phyloP scores from a whole-genome alignment of 2,888 invertebrate species.

The Sesamia inferens region DNA sequence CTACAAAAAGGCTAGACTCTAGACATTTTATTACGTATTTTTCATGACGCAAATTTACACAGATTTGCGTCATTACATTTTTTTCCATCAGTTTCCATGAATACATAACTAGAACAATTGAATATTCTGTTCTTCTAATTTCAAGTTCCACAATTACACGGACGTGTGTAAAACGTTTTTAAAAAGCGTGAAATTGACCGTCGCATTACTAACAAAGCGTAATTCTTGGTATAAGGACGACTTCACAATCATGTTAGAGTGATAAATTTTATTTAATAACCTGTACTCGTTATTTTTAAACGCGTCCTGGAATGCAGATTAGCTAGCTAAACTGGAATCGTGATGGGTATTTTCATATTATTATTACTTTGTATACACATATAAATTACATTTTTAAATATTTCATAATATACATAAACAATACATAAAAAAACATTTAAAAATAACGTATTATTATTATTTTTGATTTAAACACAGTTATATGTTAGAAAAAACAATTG shows the following conservation, averaged over 20 bases:
- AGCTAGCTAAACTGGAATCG: too few relatives aligned
- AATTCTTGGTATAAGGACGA: constrained; percentile 19
- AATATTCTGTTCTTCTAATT: constrained; percentile 21
- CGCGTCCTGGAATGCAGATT: not conserved
- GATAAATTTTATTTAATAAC: not conserved
- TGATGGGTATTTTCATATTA: too few relatives aligned
- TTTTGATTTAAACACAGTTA: too few relatives aligned
- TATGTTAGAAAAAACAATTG: too few relatives aligned
- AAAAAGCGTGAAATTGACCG: constrained; percentile 43
- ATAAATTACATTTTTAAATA: too few relatives aligned
- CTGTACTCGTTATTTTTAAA: not conserved
- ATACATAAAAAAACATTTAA: too few relatives aligned
- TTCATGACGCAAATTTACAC: not conserved
- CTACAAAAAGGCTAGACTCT: not conserved
- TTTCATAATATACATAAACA: too few relatives aligned
- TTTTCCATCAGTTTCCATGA: constrained; percentile 5
- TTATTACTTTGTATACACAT: too few relatives aligned
- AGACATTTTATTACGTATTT: not conserved
- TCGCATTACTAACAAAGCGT: constrained; percentile 25
- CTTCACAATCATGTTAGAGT: not conserved
- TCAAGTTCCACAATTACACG: constrained; percentile 6
- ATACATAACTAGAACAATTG: constrained; percentile 14
- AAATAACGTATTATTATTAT: too few relatives aligned
- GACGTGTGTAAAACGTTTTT: constrained; percentile 35
- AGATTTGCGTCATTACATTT: not conserved